A percentile compares a stretch with the other conserved stretches of the same genome.
phyloP scores from a whole-genome alignment of 2,113 vertebrate genomes.

The Glaucidium brasilianum region DNA sequence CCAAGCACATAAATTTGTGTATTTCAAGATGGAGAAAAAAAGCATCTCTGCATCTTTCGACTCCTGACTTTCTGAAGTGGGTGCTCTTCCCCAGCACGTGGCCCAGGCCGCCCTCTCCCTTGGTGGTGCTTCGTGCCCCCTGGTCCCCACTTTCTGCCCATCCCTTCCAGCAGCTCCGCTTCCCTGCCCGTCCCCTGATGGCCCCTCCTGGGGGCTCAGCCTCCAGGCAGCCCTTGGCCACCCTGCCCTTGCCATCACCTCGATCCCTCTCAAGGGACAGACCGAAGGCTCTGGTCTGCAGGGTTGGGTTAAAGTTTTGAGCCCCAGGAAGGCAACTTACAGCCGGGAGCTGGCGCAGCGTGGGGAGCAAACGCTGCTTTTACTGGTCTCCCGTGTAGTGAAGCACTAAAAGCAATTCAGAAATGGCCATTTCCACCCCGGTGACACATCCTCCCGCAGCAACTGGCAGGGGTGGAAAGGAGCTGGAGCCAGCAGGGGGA shows the following conservation, averaged over 20 bases:
- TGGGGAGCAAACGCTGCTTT: neutral
- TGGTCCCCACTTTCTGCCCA: rapidly evolving
- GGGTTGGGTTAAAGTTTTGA: neutral
- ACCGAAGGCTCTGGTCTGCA: neutral
- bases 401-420: neutral
- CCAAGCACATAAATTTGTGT: neutral
- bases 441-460: neutral
- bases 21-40: neutral
- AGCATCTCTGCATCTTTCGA: neutral
- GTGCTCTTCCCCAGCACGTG: neutral
- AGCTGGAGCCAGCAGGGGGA: neutral
- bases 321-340: neutral
- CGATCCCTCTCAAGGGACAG: rapidly evolving
- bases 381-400: neutral
- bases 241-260: neutral
- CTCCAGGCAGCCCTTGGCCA: neutral
- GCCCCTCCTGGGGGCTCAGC: neutral
- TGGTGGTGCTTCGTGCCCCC: rapidly evolving
- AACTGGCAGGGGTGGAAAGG: neutral
- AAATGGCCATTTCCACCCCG: neutral
- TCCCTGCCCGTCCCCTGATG: neutral
- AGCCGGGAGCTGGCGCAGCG: rapidly evolving
- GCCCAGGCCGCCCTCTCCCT: neutral
- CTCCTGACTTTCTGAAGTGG: neutral
- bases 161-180: neutral